Percentiles rank a stretch among this genome's conserved stretches.
Conservation (phyloP, 2,113 vertebrate species). For the Ochotona princeps region DNA sequence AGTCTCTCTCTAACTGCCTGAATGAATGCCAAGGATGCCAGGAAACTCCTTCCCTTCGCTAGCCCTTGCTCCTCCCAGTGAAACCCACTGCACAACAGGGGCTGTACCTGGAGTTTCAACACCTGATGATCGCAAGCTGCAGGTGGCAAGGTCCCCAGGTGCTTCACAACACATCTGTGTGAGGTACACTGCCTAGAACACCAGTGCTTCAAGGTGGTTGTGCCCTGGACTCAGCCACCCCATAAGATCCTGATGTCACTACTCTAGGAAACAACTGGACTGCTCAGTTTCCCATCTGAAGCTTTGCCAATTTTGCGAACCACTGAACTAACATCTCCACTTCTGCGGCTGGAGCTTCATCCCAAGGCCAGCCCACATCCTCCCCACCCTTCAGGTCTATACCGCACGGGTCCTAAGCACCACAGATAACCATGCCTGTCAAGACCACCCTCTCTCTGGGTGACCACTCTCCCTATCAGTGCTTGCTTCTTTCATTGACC, state of each 20-base stretch:
- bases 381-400: neutral
- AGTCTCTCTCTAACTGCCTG: neutral
- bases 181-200: neutral
- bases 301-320: neutral
- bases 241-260: neutral
- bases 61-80: neutral
- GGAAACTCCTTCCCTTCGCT: neutral
- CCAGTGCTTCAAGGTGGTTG: neutral
- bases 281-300: neutral
- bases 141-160: neutral
- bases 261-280: neutral
- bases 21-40: neutral
- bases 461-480: neutral
- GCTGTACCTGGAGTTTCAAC: neutral
- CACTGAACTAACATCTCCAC: neutral
- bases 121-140: neutral
- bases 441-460: neutral
- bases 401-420: neutral
- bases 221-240: neutral
- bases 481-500: neutral
- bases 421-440: neutral
- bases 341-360: neutral
- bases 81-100: neutral
- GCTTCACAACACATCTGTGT: neutral
- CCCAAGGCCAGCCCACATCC: neutral